A percentile compares a stretch with the other conserved stretches of the same genome.
Evolutionary conservation across 1,140 invertebrate species (phyloP).

Genomic region (Trypoxylus dichotomus): DNA sequence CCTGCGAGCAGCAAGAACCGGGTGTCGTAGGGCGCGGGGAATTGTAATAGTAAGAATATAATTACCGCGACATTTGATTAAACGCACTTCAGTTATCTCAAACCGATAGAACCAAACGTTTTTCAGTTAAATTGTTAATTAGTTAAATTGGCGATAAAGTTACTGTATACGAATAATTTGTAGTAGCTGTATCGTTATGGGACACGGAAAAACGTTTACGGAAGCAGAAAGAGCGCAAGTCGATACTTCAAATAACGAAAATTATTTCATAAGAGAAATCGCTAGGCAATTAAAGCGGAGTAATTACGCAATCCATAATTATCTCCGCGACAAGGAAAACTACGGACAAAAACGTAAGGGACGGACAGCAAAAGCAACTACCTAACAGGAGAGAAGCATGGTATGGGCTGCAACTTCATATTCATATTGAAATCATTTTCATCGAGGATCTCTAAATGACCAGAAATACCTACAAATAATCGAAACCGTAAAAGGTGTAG

Average conservation of each 20-base stretch:
- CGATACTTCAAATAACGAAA: not conserved
- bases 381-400: not conserved
- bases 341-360: not conserved
- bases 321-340: not conserved
- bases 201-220: not conserved
- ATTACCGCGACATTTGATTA: not conserved
- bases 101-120: slow-evolving; percentile 28
- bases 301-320: not conserved
- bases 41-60: not conserved
- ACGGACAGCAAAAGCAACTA: not conserved
- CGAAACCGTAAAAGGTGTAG: not conserved
- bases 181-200: not conserved
- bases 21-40: no score
- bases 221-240: not conserved
- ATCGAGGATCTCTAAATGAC: not conserved
- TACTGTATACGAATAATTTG: not conserved
- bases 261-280: not conserved
- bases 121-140: not conserved
- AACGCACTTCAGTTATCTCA: not conserved
- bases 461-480: not conserved
- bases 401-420: not conserved
- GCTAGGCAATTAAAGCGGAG: not conserved
- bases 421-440: not conserved
- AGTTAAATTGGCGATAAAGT: not conserved
- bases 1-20: no score